Evolutionary conservation across 2,888 invertebrate species (phyloP).

Genomic region (Nebria brevicollis): DNA sequence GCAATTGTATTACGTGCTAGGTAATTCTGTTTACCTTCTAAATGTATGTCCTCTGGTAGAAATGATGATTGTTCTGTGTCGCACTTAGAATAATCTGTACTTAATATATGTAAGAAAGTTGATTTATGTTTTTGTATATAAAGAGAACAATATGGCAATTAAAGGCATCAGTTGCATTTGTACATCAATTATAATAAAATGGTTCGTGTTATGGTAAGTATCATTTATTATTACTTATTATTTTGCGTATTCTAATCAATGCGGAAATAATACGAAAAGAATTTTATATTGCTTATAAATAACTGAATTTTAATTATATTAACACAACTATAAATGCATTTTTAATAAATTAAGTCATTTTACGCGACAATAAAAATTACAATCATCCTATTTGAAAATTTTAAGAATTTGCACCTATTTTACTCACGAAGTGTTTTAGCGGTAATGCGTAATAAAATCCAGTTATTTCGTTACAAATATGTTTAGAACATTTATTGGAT

Average conservation of each 20-base stretch:
- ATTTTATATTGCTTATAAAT: too few species aligned
- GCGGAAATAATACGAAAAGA: too few species aligned
- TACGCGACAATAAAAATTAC: too few species aligned
- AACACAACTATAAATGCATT: too few species aligned
- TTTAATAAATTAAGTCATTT: neutral
- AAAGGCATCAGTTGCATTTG: neutral
- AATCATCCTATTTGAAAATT: too few species aligned
- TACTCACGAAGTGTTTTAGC: too few species aligned
- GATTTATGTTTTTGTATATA: neutral
- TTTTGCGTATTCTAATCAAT: too few species aligned
- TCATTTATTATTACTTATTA: neutral
- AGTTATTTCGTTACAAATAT: too few species aligned
- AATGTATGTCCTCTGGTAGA: neutral
- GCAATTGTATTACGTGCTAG: neutral
- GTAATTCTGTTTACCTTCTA: neutral
- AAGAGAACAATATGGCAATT: neutral
- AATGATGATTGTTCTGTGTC: neutral
- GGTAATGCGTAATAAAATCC: too few species aligned
- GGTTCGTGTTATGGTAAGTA: neutral
- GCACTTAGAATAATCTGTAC: neutral
- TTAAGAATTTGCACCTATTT: too few species aligned
- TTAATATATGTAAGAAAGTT: neutral
- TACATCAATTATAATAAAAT: neutral
- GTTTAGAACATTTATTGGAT: too few species aligned
- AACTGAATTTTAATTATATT: too few species aligned